phyloP scores from a whole-genome alignment of 2,113 vertebrate species.

The Phycodurus eques region DNA sequence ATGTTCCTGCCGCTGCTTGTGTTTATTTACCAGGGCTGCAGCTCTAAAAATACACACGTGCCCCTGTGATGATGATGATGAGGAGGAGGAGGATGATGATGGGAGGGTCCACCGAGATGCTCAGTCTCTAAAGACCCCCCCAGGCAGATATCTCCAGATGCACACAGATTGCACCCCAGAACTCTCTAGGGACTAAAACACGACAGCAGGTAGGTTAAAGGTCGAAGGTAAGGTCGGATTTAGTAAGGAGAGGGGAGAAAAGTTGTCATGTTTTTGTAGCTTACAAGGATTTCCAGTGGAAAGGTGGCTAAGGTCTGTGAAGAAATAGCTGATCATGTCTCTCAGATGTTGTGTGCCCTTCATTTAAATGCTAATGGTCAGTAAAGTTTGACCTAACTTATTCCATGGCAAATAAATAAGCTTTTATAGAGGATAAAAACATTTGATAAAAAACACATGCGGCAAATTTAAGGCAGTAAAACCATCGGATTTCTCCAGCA shows the following conservation, averaged over 20 bases:
- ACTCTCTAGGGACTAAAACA: conserved; percentile 14
- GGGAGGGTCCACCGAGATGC: conserved; percentile 69
- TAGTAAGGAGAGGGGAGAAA: background rate
- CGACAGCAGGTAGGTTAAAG: conserved; percentile 26
- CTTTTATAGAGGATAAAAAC: background rate
- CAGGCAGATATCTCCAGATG: conserved; percentile 34
- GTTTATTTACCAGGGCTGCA: conserved; percentile 32
- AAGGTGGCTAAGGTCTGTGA: background rate
- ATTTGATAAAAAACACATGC: background rate
- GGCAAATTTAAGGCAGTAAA: too few species aligned
- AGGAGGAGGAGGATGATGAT: conserved; percentile 44
- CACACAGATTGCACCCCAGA: conserved; percentile 14
- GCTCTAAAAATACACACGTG: conserved; percentile 60
- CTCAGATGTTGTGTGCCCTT: background rate
- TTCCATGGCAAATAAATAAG: background rate
- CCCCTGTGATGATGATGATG: conserved; percentile 51
- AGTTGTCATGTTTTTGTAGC: background rate
- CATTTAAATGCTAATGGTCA: background rate
- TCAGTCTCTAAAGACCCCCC: conserved; percentile 54
- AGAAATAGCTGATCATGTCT: background rate
- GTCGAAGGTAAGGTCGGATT: conserved; percentile 4
- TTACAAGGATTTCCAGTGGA: background rate
- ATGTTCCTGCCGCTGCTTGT: conserved; percentile 8
- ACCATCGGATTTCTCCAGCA: too few species aligned
- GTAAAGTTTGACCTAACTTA: background rate